phyloP scores from a whole-genome alignment of 1,140 invertebrate species.

The Drosophila watanabei region DNA sequence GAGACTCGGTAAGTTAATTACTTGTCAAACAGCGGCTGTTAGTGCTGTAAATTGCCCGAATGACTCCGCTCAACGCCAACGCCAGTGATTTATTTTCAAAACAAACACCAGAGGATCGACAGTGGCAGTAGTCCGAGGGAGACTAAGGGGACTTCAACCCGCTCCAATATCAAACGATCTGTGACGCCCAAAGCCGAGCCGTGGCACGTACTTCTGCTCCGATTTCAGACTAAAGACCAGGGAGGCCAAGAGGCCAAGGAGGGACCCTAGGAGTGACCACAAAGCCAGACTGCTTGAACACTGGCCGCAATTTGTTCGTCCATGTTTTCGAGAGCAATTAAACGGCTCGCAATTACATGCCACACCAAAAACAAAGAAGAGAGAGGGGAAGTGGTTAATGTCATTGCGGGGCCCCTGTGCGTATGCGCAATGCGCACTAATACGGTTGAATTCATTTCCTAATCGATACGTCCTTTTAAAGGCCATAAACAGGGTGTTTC shows the following conservation, averaged over 20 bases:
- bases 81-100: slow-evolving; percentile 75
- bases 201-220: slow-evolving; percentile 65
- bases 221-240: slow-evolving; percentile 39
- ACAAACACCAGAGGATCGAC: slow-evolving; percentile 61
- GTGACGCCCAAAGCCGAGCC: slow-evolving; percentile 69
- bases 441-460: slow-evolving; percentile 4
- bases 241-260: slow-evolving; percentile 4
- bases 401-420: slow-evolving; percentile 20
- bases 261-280: slow-evolving; percentile 2
- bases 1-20: slow-evolving; percentile 66
- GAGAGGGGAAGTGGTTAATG: slow-evolving; percentile 8
- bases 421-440: slow-evolving; percentile 53
- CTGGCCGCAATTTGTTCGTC: slow-evolving; percentile 40
- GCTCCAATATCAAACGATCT: slow-evolving; percentile 78
- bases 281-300: slow-evolving; percentile 20
- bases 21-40: slow-evolving; percentile 74
- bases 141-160: slow-evolving; percentile 3
- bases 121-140: background rate
- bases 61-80: slow-evolving; percentile 54
- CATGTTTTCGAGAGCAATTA: slow-evolving; percentile 56
- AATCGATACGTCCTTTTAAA: slow-evolving; percentile 23
- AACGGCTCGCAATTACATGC: slow-evolving; percentile 63
- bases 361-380: slow-evolving; percentile 11
- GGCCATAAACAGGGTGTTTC: background rate
- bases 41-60: slow-evolving; percentile 77